Percentiles rank a stretch among this genome's conserved stretches.
Evolutionary conservation across 1,140 invertebrate genomes (phyloP).

Genomic region (Phymastichus coffea): DNA sequence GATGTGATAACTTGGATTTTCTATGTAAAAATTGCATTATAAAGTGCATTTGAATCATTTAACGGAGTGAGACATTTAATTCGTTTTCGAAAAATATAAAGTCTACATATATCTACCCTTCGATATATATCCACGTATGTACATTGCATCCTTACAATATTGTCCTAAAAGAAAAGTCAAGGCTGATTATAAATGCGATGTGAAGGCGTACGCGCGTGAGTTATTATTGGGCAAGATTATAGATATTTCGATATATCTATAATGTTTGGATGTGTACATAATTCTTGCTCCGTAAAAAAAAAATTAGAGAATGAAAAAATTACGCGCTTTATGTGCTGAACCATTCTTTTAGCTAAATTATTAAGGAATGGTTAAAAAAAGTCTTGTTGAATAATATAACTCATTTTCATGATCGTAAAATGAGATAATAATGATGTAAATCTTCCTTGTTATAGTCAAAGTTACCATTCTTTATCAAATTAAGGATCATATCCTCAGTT

Average conservation of each 20-base stretch:
- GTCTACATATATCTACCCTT: not conserved
- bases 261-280: too few species aligned
- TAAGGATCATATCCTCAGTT: slow-evolving; percentile 1
- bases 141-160: slow-evolving; percentile 3
- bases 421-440: slow-evolving; percentile 8
- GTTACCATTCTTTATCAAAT: slow-evolving; percentile 23
- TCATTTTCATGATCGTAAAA: too few species aligned
- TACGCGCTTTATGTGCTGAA: too few species aligned
- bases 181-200: slow-evolving; percentile 21
- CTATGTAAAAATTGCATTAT: not conserved
- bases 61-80: too few species aligned
- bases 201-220: not conserved
- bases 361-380: too few species aligned
- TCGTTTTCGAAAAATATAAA: not conserved
- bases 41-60: not conserved
- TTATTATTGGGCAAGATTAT: too few species aligned
- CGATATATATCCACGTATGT: slow-evolving; percentile 8
- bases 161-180: slow-evolving; percentile 21
- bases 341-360: too few species aligned
- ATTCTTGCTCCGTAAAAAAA: too few species aligned
- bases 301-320: too few species aligned
- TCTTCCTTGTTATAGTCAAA: not conserved
- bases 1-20: slow-evolving; percentile 1
- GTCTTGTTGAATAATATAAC: too few species aligned
- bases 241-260: too few species aligned